These are phyloP conservation scores for Neotoxoptera formosana DNA, from an alignment of 1,140 invertebrate genomes.

Conservation along the genomic window DNA sequence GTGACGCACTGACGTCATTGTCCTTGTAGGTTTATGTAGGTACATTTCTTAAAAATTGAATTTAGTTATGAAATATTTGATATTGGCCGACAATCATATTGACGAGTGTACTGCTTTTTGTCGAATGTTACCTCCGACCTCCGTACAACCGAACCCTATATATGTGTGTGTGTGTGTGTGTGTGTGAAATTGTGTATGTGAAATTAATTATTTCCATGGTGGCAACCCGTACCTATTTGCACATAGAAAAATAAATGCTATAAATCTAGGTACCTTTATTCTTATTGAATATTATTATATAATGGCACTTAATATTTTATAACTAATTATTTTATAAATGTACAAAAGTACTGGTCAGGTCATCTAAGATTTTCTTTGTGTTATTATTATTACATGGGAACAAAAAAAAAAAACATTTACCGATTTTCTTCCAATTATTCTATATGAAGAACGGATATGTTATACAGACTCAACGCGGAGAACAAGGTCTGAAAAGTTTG, in stretches of 20 bases:
- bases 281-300: not conserved
- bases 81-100: not conserved
- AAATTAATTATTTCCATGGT: not conserved
- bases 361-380: not conserved
- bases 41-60: slow-evolving; percentile 14
- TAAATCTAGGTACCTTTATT: not conserved
- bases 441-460: not conserved
- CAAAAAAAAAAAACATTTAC: too few relatives aligned
- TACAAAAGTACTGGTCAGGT: not conserved
- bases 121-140: not conserved
- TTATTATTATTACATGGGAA: too few relatives aligned
- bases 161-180: not conserved
- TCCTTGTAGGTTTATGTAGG: not conserved
- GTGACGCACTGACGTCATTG: not conserved
- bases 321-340: not conserved
- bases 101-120: not conserved
- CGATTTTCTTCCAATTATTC: too few relatives aligned
- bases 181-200: not conserved
- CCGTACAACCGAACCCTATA: not conserved
- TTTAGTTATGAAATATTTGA: not conserved
- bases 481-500: not conserved
- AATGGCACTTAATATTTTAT: not conserved
- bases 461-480: not conserved
- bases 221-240: not conserved
- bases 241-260: too few relatives aligned